phyloP scores from a whole-genome alignment of 1,140 invertebrate genomes.

The Zaprionus ghesquierei region DNA sequence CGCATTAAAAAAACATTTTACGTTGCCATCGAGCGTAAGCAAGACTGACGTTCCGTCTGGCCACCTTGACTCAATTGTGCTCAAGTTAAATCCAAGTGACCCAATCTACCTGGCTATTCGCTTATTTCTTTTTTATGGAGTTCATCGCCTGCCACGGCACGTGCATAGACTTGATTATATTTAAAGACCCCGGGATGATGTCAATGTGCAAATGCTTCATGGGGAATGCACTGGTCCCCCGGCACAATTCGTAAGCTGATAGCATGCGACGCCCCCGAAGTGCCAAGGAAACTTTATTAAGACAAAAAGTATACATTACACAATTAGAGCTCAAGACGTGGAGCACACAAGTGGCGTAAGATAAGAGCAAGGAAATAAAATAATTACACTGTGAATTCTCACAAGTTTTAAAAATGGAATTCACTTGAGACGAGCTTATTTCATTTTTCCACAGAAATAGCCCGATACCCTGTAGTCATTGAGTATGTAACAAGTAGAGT shows the following conservation, averaged over 20 bases:
- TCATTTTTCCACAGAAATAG: neutral
- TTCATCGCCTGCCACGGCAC: conserved; percentile 48
- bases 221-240: neutral
- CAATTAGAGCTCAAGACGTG: conserved; percentile 38
- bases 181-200: conserved; percentile 8
- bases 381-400: neutral
- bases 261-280: neutral
- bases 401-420: neutral
- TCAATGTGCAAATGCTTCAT: neutral
- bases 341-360: neutral
- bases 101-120: neutral
- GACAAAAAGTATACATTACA: conserved; percentile 56
- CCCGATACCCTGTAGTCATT: neutral
- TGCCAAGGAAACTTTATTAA: conserved; percentile 23
- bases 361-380: neutral
- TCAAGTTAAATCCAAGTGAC: conserved; percentile 14
- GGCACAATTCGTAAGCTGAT: conserved; percentile 30
- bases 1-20: conserved; percentile 19
- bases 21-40: neutral
- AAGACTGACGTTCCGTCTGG: conserved; percentile 5
- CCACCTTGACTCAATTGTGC: conserved; percentile 28
- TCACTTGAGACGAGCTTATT: neutral
- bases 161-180: conserved; percentile 43
- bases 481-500: neutral
- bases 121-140: conserved; percentile 42